A percentile compares a stretch with the other conserved stretches of the same genome.
phyloP scores from a whole-genome alignment of 2,113 vertebrate species.

The Prunella fulvescens region DNA sequence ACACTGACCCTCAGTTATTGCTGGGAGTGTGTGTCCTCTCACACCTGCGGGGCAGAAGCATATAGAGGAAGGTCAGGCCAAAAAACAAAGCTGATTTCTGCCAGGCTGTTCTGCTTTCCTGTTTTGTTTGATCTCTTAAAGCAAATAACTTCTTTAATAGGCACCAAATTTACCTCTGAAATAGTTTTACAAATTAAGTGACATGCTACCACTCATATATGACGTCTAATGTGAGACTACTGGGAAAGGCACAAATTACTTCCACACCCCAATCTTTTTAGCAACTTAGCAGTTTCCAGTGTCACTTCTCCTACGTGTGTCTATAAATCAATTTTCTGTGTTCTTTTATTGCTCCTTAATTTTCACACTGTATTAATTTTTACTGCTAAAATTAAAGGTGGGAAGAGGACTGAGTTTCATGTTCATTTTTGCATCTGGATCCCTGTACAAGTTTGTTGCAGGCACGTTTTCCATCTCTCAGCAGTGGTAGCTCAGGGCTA shows the following conservation, averaged over 20 bases:
- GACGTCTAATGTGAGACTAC: not conserved
- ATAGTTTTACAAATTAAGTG: not conserved
- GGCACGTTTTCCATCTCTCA: not conserved
- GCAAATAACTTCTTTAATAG: not conserved
- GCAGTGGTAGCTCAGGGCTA: constrained; percentile 10
- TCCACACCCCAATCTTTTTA: not conserved
- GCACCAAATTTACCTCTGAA: not conserved
- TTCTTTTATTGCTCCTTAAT: not conserved
- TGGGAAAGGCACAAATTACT: not conserved
- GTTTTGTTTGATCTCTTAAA: not conserved
- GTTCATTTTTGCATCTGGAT: not conserved
- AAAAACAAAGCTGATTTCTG: not conserved
- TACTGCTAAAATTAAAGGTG: not conserved
- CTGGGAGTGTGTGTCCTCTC: fast-evolving
- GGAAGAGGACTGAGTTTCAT: not conserved
- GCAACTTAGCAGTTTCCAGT: not conserved
- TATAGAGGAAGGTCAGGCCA: not conserved
- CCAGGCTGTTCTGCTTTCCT: fast-evolving
- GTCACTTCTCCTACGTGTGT: fast-evolving
- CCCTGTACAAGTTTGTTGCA: not conserved
- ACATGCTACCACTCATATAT: not conserved
- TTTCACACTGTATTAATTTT: not conserved
- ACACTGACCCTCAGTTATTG: not conserved
- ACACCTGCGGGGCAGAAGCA: fast-evolving
- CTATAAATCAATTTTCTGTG: not conserved